Evolutionary conservation across 2,113 vertebrate species (phyloP), one percentile per base, ranked within the genome.

Genomic region (Odontophorus gujanensis): DNA sequence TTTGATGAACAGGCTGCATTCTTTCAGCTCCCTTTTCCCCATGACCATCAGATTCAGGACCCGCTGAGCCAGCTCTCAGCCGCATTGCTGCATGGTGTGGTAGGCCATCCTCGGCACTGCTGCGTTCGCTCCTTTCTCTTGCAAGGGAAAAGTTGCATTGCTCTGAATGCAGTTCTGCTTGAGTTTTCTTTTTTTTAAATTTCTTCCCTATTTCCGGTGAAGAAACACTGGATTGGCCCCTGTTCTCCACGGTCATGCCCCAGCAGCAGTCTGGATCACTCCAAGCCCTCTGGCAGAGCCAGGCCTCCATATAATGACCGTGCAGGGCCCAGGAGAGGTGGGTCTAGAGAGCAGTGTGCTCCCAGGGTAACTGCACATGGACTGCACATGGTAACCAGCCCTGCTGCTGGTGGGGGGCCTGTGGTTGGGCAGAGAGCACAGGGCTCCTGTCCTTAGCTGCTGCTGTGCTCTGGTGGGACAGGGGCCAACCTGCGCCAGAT

Each of bases 281-380:
- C 47, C 79, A 74, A 89, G 82, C 28, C 43, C 63, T 13, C 65
- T 93, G 94, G 76, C 82, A 83, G 55, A 67, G 79, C 43, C n/a
- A 83, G 81, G 34, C 30, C 28, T 57, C 87, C 79, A 40, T 90
- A 42, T 43, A 73, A 65, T 47, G 59, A 13, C 79, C 0, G 0
- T 0, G 8, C 1, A 2, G 81, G 65, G 65, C 9, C 55, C 73
- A 15, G 82, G 42, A 51, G 57, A 63, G 28, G 11, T 14, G 59
- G 40, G 81, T 38, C 45, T 69, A 78, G 66, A 66, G 63, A 45
- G 20, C 15, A 51, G 22, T 1, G 0, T 1, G 1, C 7, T 63
- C 78, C 38, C 2, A 1, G 81, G 63, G 75, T 22, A 43, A 42
- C 38, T 57, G 59, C 0, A 4, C 79, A 71, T 47, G 51, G n/a